Percentiles rank a stretch among this genome's conserved stretches.
Conservation (phyloP, 2,888 invertebrate genomes). For the Ctenicera cuprea region DNA sequence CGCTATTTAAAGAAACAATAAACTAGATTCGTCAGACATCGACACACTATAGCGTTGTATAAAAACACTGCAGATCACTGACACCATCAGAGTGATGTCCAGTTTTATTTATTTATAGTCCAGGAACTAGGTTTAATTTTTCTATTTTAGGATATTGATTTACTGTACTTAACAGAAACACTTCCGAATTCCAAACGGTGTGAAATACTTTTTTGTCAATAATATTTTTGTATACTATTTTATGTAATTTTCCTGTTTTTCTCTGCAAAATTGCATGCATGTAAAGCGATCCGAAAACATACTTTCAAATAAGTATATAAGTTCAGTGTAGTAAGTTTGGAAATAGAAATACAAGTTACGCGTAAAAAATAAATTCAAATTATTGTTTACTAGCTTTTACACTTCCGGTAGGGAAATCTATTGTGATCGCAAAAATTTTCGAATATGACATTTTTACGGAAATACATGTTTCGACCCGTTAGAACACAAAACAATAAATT, state of each 20-base stretch:
- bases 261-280: neutral
- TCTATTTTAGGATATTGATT: constrained; percentile 7
- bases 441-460: no score
- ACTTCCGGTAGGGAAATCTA: no score
- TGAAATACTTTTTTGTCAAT: no score
- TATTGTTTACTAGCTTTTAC: no score
- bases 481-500: no score
- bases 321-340: no score
- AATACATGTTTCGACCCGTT: no score
- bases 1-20: constrained; percentile 12
- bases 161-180: neutral
- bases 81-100: constrained; percentile 9
- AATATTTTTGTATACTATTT: neutral
- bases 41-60: neutral
- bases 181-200: neutral
- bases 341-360: no score
- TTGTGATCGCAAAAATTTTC: no score
- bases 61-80: constrained; percentile 17
- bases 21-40: neutral
- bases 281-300: no score
- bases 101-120: constrained; percentile 2
- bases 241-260: constrained; percentile 3
- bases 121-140: constrained; percentile 5
- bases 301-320: no score
- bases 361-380: no score